Percentiles rank a stretch among this genome's conserved stretches.
Evolutionary conservation across 2,113 vertebrate species (phyloP).

Genomic region (Burhinus oedicnemus): DNA sequence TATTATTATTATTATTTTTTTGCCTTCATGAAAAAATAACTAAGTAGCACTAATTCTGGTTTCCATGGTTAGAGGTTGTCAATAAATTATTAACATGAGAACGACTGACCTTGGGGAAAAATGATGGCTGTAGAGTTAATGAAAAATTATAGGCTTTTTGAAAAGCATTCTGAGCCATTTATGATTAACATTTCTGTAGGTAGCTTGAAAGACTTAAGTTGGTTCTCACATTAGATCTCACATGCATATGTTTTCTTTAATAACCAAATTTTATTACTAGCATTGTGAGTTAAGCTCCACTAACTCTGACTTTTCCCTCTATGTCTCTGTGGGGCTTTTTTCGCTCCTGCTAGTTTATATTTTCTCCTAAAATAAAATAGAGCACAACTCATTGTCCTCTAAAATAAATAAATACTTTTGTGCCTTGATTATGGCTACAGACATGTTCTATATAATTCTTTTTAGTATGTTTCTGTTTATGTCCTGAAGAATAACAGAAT

Average conservation of each 20-base stretch:
- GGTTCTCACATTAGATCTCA: not conserved
- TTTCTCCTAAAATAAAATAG: not conserved
- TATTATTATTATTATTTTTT: not conserved
- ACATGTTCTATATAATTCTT: not conserved
- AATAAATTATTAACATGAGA: constrained; percentile 22
- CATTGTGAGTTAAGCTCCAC: not conserved
- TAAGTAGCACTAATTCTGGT: constrained; percentile 32
- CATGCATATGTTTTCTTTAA: not conserved
- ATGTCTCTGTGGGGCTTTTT: accelerated
- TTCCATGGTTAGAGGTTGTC: not conserved
- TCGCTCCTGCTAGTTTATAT: not conserved
- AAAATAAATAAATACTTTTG: not conserved
- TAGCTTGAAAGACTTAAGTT: not conserved
- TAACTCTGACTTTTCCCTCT: not conserved
- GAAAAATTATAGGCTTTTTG: constrained; percentile 9
- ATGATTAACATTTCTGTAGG: not conserved
- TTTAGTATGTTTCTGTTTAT: not conserved
- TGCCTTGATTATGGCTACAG: not conserved
- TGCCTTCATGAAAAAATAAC: constrained; percentile 8
- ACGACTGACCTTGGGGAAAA: not conserved
- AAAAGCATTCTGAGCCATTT: not conserved
- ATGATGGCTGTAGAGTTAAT: not conserved
- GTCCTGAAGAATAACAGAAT: not conserved
- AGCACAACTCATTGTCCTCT: not conserved
- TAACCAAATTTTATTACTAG: not conserved